Conservation (phyloP, 2,797 vertebrate genomes). For the Rhinichthys osculus region DNA sequence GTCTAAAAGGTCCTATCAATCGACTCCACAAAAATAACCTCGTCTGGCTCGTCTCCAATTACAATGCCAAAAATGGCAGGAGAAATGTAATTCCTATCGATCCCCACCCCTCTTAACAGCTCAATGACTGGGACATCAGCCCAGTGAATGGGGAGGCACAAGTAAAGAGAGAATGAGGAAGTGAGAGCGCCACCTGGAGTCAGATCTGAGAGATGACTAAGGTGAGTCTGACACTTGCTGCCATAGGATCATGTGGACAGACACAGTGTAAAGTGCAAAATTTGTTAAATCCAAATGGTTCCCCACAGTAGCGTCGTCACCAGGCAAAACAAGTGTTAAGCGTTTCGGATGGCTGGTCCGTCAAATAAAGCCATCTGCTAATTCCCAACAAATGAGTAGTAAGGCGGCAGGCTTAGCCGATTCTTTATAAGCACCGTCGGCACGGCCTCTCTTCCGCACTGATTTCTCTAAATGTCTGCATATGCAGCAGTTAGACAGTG, state of each 20-base stretch:
- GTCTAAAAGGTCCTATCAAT: slow-evolving; percentile 54
- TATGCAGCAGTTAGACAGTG: slow-evolving; percentile 57
- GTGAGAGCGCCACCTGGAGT: slow-evolving; percentile 6
- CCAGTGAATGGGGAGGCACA: slow-evolving; percentile 44
- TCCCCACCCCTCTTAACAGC: slow-evolving; percentile 61
- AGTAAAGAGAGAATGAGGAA: slow-evolving; percentile 23
- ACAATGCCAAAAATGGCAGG: slow-evolving; percentile 53
- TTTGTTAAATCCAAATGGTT: slow-evolving; percentile 28
- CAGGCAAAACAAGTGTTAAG: slow-evolving; percentile 51
- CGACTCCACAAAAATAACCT: slow-evolving; percentile 50
- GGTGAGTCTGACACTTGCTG: neutral
- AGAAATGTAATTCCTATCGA: slow-evolving; percentile 68
- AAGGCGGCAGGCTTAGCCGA: slow-evolving; percentile 58
- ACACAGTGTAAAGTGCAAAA: slow-evolving; percentile 22
- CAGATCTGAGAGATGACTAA: neutral
- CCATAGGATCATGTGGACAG: neutral
- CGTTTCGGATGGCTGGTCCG: slow-evolving; percentile 37
- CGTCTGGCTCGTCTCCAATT: slow-evolving; percentile 56
- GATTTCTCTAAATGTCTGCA: slow-evolving; percentile 62
- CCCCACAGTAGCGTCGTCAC: slow-evolving; percentile 17
- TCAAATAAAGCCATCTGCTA: slow-evolving; percentile 57
- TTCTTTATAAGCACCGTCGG: slow-evolving; percentile 37
- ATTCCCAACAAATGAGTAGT: slow-evolving; percentile 61
- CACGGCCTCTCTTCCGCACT: slow-evolving; percentile 41
- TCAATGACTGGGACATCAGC: slow-evolving; percentile 54